A percentile compares a stretch with the other conserved stretches of the same genome.
These are phyloP conservation scores for Ectropis grisescens DNA, from an alignment of 1,140 invertebrate genomes.

Conservation along the genomic window DNA sequence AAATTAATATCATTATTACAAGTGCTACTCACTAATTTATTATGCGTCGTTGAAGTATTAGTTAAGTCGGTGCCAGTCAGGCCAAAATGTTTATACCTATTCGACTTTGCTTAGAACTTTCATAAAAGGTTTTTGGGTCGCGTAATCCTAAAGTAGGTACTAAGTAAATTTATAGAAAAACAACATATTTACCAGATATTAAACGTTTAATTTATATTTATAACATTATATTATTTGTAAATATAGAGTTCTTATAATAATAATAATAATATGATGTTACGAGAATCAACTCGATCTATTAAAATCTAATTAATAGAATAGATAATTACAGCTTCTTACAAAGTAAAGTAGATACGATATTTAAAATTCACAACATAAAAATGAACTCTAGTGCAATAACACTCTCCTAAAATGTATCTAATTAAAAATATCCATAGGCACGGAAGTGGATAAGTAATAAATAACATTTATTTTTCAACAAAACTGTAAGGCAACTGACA, in stretches of 20 bases:
- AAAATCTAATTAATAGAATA: slow-evolving; percentile 42
- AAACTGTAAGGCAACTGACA: slow-evolving; percentile 58
- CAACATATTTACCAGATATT: slow-evolving; percentile 23
- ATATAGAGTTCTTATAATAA: slow-evolving; percentile 66
- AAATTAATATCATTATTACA: too few relatives aligned
- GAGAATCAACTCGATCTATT: slow-evolving; percentile 58
- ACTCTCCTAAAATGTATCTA: slow-evolving; percentile 24
- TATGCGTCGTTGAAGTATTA: too few relatives aligned
- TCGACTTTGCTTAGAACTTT: too few relatives aligned
- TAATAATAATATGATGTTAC: slow-evolving; percentile 54
- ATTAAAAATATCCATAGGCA: slow-evolving; percentile 53
- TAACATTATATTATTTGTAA: slow-evolving; percentile 70
- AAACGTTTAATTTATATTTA: slow-evolving; percentile 67
- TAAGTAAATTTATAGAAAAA: too few relatives aligned
- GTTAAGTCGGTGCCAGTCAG: too few relatives aligned
- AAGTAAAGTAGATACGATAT: slow-evolving; percentile 39
- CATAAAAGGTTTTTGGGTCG: too few relatives aligned
- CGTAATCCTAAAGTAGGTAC: too few relatives aligned
- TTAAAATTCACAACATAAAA: slow-evolving; percentile 44
- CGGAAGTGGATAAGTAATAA: slow-evolving; percentile 56
- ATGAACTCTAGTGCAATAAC: slow-evolving; percentile 46
- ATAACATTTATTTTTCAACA: slow-evolving; percentile 59
- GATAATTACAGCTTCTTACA: slow-evolving; percentile 21
- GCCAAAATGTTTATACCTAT: too few relatives aligned
- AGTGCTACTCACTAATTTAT: too few relatives aligned